These are phyloP conservation scores for Leucoma salicis DNA, from an alignment of 2,888 invertebrate genomes.

Conservation along the genomic window DNA sequence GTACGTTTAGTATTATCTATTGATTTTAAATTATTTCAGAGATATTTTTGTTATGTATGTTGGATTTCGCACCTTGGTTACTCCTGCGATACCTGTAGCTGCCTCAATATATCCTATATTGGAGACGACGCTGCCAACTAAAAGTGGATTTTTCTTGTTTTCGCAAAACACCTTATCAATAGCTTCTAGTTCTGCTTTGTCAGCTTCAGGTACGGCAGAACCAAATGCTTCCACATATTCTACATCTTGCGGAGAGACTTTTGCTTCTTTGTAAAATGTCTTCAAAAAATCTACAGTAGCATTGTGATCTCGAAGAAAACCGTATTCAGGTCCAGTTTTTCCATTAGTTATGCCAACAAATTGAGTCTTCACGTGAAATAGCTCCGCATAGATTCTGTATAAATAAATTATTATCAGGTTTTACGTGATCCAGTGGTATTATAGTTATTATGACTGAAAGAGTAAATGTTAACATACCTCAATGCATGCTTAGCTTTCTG, in stretches of 20 bases:
- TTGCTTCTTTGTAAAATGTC: conserved; percentile 78
- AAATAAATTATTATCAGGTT: neutral
- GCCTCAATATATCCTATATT: conserved; percentile 59
- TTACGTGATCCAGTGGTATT: too few relatives aligned
- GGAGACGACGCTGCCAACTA: conserved; percentile 71
- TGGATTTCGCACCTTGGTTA: conserved; percentile 73
- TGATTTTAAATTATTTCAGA: too few relatives aligned
- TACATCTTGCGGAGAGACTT: conserved; percentile 79
- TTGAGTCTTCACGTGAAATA: conserved; percentile 86
- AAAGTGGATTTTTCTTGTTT: conserved; percentile 77
- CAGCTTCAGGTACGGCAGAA: conserved; percentile 79
- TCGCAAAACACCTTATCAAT: conserved; percentile 81
- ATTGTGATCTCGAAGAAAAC: conserved; percentile 33
- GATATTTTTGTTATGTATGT: too few relatives aligned
- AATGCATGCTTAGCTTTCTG: conserved; percentile 85
- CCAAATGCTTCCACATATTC: conserved; percentile 87
- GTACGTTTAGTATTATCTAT: too few relatives aligned
- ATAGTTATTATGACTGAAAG: too few relatives aligned
- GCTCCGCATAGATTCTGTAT: conserved; percentile 81
- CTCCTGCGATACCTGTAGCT: conserved; percentile 71
- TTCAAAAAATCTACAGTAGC: conserved; percentile 37
- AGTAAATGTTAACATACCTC: conserved; percentile 41
- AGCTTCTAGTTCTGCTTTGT: conserved; percentile 84
- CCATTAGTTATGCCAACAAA: conserved; percentile 64
- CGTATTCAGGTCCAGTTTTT: conserved; percentile 32